Conservation (phyloP, 2,797 vertebrate genomes). For the Hyperoplus immaculatus region DNA sequence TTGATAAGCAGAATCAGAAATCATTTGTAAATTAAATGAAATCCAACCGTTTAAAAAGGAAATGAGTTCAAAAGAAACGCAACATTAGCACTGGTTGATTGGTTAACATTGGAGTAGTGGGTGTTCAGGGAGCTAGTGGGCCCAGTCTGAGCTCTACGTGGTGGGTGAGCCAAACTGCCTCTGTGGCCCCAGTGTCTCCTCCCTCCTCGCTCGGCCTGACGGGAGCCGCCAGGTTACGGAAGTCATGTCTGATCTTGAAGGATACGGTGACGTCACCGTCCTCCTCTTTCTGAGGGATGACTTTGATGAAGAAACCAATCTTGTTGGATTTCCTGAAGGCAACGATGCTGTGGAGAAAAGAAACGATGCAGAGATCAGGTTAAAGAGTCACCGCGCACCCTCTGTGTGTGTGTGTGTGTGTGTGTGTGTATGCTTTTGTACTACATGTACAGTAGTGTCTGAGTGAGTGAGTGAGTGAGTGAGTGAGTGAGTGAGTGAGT, state of each 20-base stretch:
- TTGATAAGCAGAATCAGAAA: constrained; percentile 67
- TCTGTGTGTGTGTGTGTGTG: not conserved
- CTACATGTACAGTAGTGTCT: not conserved
- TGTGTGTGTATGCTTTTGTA: not conserved
- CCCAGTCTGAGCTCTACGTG: constrained; percentile 96
- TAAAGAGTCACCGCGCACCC: not conserved
- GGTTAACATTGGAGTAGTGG: constrained; percentile 4
- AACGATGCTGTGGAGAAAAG: constrained; percentile 86
- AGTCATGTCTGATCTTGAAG: constrained; percentile 97
- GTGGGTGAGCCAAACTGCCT: constrained; percentile 96
- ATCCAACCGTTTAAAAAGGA: constrained; percentile 20
- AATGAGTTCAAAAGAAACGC: constrained; percentile 29
- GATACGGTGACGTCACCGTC: constrained; percentile 91
- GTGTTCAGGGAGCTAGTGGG: constrained; percentile 88
- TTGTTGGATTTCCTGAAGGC: constrained; percentile 99
- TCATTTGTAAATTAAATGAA: constrained; percentile 40
- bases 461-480: too few relatives aligned
- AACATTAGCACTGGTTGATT: constrained; percentile 33
- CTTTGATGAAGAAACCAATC: constrained; percentile 98
- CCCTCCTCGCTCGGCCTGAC: constrained; percentile 91
- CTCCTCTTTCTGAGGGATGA: constrained; percentile 93
- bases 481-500: too few relatives aligned
- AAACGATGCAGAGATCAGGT: constrained; percentile 15
- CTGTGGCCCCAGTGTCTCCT: constrained; percentile 79
- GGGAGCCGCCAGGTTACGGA: constrained; percentile 94